These are phyloP conservation scores for Lerema accius DNA, from an alignment of 1,140 invertebrate genomes.

Conservation along the genomic window DNA sequence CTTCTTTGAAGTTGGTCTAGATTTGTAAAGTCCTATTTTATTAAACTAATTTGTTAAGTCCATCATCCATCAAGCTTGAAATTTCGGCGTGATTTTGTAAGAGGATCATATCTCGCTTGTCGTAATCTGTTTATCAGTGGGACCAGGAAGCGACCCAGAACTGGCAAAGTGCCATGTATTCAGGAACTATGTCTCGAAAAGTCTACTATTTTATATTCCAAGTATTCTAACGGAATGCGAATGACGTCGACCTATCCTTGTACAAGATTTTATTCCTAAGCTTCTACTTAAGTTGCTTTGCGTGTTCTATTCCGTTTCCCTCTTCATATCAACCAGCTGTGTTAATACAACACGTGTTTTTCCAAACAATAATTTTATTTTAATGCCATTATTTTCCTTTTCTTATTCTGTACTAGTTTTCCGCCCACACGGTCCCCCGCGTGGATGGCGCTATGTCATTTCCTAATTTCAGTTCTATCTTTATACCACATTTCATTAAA, in stretches of 20 bases:
- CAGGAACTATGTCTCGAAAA: constrained; percentile 4
- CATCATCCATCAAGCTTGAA: too few species aligned
- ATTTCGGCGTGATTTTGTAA: too few species aligned
- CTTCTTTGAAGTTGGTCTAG: too few species aligned
- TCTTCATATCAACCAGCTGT: neutral
- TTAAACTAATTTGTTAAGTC: too few species aligned
- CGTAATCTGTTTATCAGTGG: neutral
- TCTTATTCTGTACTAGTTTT: too few species aligned
- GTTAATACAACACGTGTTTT: neutral
- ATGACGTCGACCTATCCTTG: constrained; percentile 1
- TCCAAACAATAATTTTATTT: too few species aligned
- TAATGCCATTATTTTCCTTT: too few species aligned
- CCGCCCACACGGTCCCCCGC: too few species aligned
- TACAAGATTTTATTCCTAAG: constrained; percentile 2
- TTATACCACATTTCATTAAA: too few species aligned
- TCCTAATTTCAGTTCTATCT: too few species aligned
- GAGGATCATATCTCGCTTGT: neutral
- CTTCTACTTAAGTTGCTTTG: neutral
- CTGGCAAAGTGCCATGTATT: constrained; percentile 4
- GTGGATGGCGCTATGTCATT: too few species aligned
- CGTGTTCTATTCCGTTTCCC: neutral
- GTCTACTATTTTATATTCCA: constrained; percentile 3
- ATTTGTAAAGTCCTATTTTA: too few species aligned
- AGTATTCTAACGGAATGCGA: constrained; percentile 2
- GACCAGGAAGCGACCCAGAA: neutral